These are phyloP conservation scores for Hydropsyche tenuis DNA, from an alignment of 1,140 invertebrate genomes.

Conservation along the genomic window DNA sequence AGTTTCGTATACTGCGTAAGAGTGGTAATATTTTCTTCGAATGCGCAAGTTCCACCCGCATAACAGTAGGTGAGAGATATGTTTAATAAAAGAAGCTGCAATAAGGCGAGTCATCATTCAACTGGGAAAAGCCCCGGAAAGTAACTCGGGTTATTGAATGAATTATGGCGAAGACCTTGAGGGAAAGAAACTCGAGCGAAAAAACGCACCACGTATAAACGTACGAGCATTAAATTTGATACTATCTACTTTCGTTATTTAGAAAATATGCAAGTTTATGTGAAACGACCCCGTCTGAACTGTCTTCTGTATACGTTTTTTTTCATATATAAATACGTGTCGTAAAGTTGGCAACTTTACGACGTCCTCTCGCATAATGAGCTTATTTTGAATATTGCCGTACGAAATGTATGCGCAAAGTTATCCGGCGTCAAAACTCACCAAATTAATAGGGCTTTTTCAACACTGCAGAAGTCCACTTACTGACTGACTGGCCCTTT, in stretches of 20 bases:
- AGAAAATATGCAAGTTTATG: no score
- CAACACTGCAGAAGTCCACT: background rate
- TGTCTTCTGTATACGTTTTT: no score
- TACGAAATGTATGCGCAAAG: background rate
- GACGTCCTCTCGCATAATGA: no score
- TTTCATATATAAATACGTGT: no score
- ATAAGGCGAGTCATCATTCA: constrained; percentile 27
- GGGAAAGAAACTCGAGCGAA: constrained; percentile 9
- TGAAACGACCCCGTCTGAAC: no score
- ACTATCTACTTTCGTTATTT: no score
- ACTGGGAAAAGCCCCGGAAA: constrained; percentile 27
- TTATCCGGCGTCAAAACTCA: background rate
- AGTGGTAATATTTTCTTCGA: no score
- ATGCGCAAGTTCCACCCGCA: no score
- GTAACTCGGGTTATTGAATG: constrained; percentile 25
- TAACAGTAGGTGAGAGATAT: constrained; percentile 1
- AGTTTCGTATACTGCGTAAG: no score
- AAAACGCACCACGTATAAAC: background rate
- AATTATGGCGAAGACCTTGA: constrained; percentile 26
- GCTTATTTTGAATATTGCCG: background rate
- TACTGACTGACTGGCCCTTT: background rate
- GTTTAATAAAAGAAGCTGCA: constrained; percentile 16
- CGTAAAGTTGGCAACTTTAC: no score
- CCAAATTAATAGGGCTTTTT: background rate
- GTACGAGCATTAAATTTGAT: no score